These are phyloP conservation scores for Halocaridina rubra DNA, from an alignment of 2,888 invertebrate genomes.

Conservation along the genomic window DNA sequence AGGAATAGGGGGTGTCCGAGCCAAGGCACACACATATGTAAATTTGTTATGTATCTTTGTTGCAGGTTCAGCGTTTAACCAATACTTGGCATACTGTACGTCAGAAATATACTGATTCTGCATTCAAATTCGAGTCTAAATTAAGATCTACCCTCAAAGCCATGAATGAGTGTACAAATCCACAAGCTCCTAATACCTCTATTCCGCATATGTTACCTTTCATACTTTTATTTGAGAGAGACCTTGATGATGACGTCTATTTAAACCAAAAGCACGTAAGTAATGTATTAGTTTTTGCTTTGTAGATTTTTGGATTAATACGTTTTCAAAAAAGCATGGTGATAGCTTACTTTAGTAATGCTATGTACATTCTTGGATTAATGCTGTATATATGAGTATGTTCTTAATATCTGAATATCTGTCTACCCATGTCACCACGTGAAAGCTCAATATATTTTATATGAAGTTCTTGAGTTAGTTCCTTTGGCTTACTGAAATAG, in stretches of 20 bases:
- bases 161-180: constrained; percentile 91
- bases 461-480: no score
- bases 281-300: neutral
- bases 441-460: no score
- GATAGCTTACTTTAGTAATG: no score
- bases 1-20: neutral
- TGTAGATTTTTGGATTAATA: neutral
- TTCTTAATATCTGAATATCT: no score
- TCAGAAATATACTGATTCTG: constrained; percentile 89
- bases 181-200: constrained; percentile 91
- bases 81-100: constrained; percentile 89
- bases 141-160: constrained; percentile 84
- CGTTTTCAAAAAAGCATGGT: no score
- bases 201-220: constrained; percentile 88
- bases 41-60: constrained; percentile 50
- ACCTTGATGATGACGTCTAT: constrained; percentile 75
- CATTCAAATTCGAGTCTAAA: constrained; percentile 92
- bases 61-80: constrained; percentile 82
- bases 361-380: no score
- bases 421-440: no score
- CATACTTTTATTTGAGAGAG: constrained; percentile 81
- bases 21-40: neutral
- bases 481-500: no score
- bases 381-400: no score
- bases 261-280: constrained; percentile 47